A percentile compares a stretch with the other conserved stretches of the same genome.
phyloP scores from a whole-genome alignment of 1,140 invertebrate genomes.

The Oncopodura yosiiana region DNA sequence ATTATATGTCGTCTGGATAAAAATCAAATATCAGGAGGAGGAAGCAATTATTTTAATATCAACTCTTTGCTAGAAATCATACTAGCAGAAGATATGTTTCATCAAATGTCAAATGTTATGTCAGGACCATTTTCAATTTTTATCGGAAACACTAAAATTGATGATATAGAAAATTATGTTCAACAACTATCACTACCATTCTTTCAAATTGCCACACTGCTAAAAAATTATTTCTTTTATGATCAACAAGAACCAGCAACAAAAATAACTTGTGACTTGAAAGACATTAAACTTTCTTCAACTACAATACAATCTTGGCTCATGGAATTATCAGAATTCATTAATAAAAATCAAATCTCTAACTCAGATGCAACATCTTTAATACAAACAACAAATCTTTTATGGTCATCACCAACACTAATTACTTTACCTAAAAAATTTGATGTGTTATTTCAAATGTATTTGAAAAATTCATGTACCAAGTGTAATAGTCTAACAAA shows the following conservation, averaged over 20 bases:
- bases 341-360: no score
- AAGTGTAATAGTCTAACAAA: constrained; percentile 8
- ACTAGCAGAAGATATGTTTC: neutral
- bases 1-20: neutral
- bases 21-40: no score
- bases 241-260: neutral
- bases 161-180: neutral
- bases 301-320: neutral
- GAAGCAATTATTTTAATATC: constrained; percentile 1
- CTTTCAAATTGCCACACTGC: neutral
- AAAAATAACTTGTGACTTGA: no score
- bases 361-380: neutral
- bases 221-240: constrained; percentile 2
- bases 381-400: neutral
- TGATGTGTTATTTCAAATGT: constrained; percentile 13
- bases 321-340: no score
- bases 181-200: constrained; percentile 3
- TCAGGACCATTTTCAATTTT: no score
- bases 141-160: no score
- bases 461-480: constrained; percentile 3
- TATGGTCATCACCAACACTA: constrained; percentile 4
- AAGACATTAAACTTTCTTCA: neutral
- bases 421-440: constrained; percentile 10
- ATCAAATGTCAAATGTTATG: neutral
- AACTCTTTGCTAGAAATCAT: no score